These are phyloP conservation scores for Eretmochelys imbricata DNA, from an alignment of 2,113 vertebrate species.

Conservation along the genomic window DNA sequence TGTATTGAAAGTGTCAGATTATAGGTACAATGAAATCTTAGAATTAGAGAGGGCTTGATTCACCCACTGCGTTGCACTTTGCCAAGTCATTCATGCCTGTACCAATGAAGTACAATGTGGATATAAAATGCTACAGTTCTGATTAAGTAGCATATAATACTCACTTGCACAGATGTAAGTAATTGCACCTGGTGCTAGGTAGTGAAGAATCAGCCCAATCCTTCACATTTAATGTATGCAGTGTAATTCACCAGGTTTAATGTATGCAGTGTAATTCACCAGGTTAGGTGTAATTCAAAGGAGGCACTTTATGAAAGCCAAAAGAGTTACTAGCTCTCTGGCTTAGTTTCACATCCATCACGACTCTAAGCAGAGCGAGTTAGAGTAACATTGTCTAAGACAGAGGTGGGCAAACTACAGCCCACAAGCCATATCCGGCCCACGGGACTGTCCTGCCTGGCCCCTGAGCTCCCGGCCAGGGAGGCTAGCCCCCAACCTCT, in stretches of 20 bases:
- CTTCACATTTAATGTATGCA: background rate
- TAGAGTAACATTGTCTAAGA: background rate
- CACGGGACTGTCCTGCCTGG: no score
- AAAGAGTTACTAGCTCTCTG: background rate
- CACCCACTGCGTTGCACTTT: background rate
- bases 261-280: no score
- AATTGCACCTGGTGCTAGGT: background rate
- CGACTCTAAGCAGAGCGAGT: background rate
- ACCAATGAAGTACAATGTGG: background rate
- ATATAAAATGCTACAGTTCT: background rate
- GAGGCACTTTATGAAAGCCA: background rate
- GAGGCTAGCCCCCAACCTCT: no score
- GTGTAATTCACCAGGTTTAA: background rate
- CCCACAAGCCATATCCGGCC: no score
- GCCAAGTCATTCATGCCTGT: background rate
- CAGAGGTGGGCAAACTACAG: no score
- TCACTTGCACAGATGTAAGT: background rate
- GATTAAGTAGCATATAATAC: background rate
- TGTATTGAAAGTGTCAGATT: background rate
- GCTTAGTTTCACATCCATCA: background rate
- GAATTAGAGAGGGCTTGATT: background rate
- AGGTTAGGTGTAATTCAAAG: background rate
- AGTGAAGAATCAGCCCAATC: background rate
- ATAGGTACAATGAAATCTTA: background rate
- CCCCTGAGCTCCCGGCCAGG: no score